These are phyloP conservation scores for Fukomys damarensis DNA, from an alignment of 2,113 vertebrate species.

Conservation along the genomic window DNA sequence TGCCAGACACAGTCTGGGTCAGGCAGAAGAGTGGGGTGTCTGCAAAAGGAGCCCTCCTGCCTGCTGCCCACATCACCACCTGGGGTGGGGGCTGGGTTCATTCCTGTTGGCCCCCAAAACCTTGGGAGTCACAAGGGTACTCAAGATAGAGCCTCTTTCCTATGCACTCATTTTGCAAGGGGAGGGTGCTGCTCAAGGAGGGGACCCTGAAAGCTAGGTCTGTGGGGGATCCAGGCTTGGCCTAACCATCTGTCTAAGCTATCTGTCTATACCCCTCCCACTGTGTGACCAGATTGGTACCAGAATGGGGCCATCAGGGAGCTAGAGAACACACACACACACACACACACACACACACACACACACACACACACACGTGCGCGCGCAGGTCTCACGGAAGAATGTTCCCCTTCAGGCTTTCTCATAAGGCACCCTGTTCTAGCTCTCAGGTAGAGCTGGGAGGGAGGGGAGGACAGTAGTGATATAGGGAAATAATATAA, in stretches of 20 bases:
- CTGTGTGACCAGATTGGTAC: background rate
- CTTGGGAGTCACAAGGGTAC: background rate
- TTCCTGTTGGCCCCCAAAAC: background rate
- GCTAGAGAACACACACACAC: background rate
- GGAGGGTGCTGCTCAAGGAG: background rate
- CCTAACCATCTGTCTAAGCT: background rate
- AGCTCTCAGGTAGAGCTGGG: background rate
- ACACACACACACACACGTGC: too few species aligned
- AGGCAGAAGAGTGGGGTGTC: background rate
- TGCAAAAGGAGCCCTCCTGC: background rate
- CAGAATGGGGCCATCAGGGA: background rate
- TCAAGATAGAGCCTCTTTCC: background rate
- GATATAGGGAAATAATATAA: too few species aligned
- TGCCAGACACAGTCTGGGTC: constrained; percentile 1
- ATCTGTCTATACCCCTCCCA: background rate
- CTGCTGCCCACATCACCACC: background rate
- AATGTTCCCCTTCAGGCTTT: background rate
- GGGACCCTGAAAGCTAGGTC: background rate
- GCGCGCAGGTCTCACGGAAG: background rate
- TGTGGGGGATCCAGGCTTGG: background rate
- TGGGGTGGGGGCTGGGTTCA: background rate
- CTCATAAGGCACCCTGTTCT: background rate
- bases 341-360: too few species aligned
- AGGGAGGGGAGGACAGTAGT: background rate
- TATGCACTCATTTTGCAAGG: background rate